phyloP scores from a whole-genome alignment of 2,888 invertebrate species.

The Drepana falcataria region DNA sequence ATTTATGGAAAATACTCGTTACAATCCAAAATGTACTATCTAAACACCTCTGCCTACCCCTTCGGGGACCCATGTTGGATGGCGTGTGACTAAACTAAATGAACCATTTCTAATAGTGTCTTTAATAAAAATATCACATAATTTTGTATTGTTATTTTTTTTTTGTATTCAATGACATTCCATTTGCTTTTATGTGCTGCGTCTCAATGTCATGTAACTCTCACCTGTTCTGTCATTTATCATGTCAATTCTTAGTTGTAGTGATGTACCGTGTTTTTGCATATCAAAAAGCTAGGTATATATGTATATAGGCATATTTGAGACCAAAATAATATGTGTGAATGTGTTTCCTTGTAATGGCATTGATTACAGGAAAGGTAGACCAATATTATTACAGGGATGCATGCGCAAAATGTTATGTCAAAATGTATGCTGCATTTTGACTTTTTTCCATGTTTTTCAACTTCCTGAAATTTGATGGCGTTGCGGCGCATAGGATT shows the following conservation, averaged over 20 bases:
- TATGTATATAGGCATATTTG: background rate
- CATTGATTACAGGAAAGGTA: background rate
- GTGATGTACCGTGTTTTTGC: slow-evolving; percentile 31
- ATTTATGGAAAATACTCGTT: background rate
- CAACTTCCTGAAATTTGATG: slow-evolving; percentile 16
- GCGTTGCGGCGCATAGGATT: slow-evolving; percentile 29
- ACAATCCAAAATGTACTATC: background rate
- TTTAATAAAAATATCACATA: slow-evolving; percentile 32
- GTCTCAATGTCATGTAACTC: slow-evolving; percentile 39
- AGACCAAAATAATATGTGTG: background rate
- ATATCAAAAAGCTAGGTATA: slow-evolving; percentile 27
- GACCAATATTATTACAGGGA: background rate
- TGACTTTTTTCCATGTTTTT: background rate
- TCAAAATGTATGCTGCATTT: too few species aligned
- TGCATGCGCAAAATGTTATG: too few species aligned
- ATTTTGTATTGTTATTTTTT: slow-evolving; percentile 24
- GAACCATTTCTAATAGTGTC: background rate
- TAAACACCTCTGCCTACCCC: too few species aligned
- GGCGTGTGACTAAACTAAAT: too few species aligned
- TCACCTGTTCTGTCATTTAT: slow-evolving; percentile 5
- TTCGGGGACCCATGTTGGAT: too few species aligned
- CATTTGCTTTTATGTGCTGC: slow-evolving; percentile 50
- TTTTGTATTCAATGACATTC: slow-evolving; percentile 40
- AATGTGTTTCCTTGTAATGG: background rate
- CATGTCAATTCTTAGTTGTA: slow-evolving; percentile 12